Base-by-base conservation (phyloP, 2,888 invertebrate species). In the Coronaproctus castanopsis region DNA sequence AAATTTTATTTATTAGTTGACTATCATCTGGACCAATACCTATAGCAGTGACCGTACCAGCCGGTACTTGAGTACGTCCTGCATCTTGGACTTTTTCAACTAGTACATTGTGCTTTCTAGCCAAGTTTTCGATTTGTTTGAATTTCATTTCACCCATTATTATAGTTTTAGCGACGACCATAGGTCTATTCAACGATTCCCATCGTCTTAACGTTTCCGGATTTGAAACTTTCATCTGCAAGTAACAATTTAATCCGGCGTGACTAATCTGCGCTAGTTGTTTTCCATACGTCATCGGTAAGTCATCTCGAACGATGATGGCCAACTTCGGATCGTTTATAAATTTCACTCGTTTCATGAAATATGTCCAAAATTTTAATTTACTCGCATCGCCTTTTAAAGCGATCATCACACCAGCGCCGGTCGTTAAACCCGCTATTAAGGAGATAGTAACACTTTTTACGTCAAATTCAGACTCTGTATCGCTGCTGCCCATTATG, bases 51-150 rank as follows among this genome's bases (percentile, higher is more conserved):
- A 80, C 79, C 10, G 89, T 85, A 64, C 92, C 92, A 1, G 86
- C 80, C 54, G 84, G 84, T 63, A 96, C 85, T 74, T 96, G 93
- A 3, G 95, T 96, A 65, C 88, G 81, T 1, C 96, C 96, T 2
- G 93, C 95, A 74, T 95, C 95, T 64, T 81, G 76, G 62, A 96
- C 83, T 24, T 89, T 69, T 62, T 83, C 82, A 14, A 83, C 80
- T 36, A 84, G 74, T 0, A 95, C 73, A 24, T 86, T 84, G 62
- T 77, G 70, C 24, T 78, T 74, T 66, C 78, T 80, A 0, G 93
- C 92, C 62, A 79, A 75, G 58, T 77, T 77, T 51, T 80, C 77
- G 57, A 93, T 74, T 63, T 79, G 75, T 64, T 81, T 72, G 65
- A 95, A 73, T 67, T 83, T 81, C 56, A 79, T 76, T 70, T 90